Base-by-base conservation (phyloP, 1,140 invertebrate genomes). In the Microplitis demolitor region DNA sequence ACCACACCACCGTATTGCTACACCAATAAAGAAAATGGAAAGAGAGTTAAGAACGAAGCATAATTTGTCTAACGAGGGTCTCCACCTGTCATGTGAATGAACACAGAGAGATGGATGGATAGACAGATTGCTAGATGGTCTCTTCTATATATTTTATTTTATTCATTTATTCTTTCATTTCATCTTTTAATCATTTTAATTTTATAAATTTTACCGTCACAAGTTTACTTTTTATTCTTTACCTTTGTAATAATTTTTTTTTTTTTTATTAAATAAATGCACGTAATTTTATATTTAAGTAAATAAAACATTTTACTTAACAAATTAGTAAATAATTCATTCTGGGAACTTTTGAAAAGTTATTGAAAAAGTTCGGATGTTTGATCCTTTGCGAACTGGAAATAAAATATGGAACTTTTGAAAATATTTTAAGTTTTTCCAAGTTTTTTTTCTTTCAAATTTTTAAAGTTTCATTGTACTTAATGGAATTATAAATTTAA, bases 31-130 rank as follows among this genome's bases (percentile, higher is more conserved):
- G 67, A 53, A 37, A 13, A 69, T 64, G 62, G 73, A 69, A 62
- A 75, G 76, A 74, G 69, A 75, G 71, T 76, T 72, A 72, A 81
- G 78, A 81, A 81, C 75, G 69, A 70, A 80, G 78, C 74, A 80
- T 82, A 82, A 82, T 82, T 82, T 82, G 76, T 82, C 79, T 82
- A 81, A 82, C 80, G 78, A 82, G 79, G 79, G 75, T 74, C 79
- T 78, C 78, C 79, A 81, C 79, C 81, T 82, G 80, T 82, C 80
- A 82, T 80, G 73, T 67, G 73, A 71, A 78, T 77, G 72, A 73
- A 71, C 69, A 74, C 62, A 74, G 63, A 51, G 64, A 60, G 56
- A 73, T 39, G 75, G 76, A 79, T 75, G 75, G 76, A 81, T 74
- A 72, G 72, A 69, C 72, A 71, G 63, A 78, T 73, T 56, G 63